Percentiles rank a stretch among this genome's conserved stretches.
Conservation (phyloP, 2,113 vertebrate genomes). For the Syngnathoides biaculeatus region DNA sequence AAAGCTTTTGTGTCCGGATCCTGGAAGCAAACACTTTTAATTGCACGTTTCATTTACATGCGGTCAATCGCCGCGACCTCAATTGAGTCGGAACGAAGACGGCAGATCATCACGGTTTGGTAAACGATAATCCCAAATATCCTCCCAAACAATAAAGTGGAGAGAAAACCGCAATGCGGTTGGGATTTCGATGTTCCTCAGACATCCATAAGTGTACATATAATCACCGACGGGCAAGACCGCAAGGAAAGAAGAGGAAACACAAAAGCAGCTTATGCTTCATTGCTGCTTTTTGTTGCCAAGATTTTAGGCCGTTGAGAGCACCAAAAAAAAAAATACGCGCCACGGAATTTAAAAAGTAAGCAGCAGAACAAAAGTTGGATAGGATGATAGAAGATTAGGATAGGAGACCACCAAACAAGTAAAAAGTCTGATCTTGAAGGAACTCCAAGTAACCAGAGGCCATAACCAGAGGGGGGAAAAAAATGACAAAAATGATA, state of each 20-base stretch:
- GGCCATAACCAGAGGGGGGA: too few species aligned
- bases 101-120: constrained; percentile 61
- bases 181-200: constrained; percentile 42
- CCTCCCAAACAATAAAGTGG: constrained; percentile 42
- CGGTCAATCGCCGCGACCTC: constrained; percentile 46
- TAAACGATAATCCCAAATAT: constrained; percentile 39
- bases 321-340: not conserved
- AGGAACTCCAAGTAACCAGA: too few species aligned
- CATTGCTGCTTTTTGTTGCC: not conserved
- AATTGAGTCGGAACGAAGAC: constrained; percentile 53
- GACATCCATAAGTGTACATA: constrained; percentile 51
- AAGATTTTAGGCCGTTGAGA: not conserved
- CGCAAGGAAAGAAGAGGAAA: constrained; percentile 34
- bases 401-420: not conserved
- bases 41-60: constrained; percentile 59
- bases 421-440: too few species aligned
- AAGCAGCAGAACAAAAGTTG: not conserved
- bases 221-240: constrained; percentile 32
- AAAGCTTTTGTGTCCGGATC: constrained; percentile 49
- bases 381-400: too few species aligned
- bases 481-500: too few species aligned
- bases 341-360: not conserved
- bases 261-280: constrained; percentile 5
- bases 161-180: constrained; percentile 50
- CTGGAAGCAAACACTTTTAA: constrained; percentile 60